Base-by-base conservation (phyloP, 1,140 invertebrate genomes). In the Drosophila lowei region DNA sequence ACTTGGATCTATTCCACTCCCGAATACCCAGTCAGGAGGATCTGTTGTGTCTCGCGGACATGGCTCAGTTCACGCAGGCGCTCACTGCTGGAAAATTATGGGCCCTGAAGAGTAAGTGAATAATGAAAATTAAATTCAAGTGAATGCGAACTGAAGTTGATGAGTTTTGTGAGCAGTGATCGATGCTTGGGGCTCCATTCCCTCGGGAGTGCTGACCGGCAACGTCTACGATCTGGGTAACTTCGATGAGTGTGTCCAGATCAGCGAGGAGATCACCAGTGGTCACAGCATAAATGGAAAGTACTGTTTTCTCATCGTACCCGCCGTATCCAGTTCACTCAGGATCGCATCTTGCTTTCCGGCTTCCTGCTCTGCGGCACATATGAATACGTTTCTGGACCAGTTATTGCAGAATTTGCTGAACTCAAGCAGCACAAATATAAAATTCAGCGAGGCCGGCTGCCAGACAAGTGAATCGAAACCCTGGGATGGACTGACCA, bases 201-300 rank as follows among this genome's bases (percentile, higher is more conserved):
- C 65, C 8, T 66, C 65, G 7, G 65, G 65, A 1, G 21, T 68
- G 0, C 18, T 68, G 0, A 28, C 42, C 2, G 61, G 61, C 4
- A 68, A 66, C n/a, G 13, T 15, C 58, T 42, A 68, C 72, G 66
- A 83, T 15, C 18, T 89, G 21, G 85, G 84, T 8, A 74, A 89
- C 44, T 88, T 49, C 9, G 79, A 84, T 25, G 68, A 88, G 57
- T 88, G 83, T 13, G 18, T 88, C 2, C 34, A 30, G 0, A 72
- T 77, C 38, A 62, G 47, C 0, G 50, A 64, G 1, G 23, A 23
- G 1, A 30, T 57, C 2, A 18, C 8, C 18, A 43, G 46, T 1
- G 16, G 23, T 4, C 18, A 55, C 8, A 25, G 25, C 0, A 68
- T 81, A 1, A 43, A 52, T 1, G 79, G 80, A 4, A 84, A 84